A percentile compares a stretch with the other conserved stretches of the same genome.
Conservation (phyloP, 2,888 invertebrate genomes). For the Capitulum mitella region DNA sequence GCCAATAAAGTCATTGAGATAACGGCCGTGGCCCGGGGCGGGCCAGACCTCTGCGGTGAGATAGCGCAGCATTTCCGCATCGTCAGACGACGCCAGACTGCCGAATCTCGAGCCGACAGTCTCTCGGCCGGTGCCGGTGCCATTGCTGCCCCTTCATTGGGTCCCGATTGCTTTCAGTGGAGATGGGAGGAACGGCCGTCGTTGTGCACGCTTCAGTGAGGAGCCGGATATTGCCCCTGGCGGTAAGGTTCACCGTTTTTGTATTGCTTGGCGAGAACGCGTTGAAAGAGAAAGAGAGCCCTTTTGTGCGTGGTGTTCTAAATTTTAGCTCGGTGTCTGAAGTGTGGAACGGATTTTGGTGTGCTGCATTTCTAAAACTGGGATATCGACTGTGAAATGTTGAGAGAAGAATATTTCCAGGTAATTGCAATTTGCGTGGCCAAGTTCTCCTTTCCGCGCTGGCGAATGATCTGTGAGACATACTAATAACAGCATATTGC, state of each 20-base stretch:
- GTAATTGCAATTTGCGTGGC: too few species aligned
- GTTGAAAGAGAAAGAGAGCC: too few species aligned
- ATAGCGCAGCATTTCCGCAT: neutral
- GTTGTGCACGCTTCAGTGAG: neutral
- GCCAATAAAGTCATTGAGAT: conserved; percentile 6
- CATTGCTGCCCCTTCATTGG: conserved; percentile 8
- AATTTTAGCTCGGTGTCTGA: too few species aligned
- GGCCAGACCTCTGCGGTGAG: neutral
- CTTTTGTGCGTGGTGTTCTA: too few species aligned
- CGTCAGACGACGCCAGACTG: neutral
- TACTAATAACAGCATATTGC: too few species aligned
- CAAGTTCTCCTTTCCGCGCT: too few species aligned
- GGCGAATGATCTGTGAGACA: too few species aligned
- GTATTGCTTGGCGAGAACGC: too few species aligned
- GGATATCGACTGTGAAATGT: too few species aligned
- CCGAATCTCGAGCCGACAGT: neutral
- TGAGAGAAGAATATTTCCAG: too few species aligned
- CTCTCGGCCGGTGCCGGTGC: neutral
- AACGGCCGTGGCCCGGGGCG: neutral
- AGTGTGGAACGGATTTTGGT: too few species aligned
- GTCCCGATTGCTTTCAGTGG: neutral
- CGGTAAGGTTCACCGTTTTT: neutral
- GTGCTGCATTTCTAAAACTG: too few species aligned
- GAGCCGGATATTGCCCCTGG: neutral
- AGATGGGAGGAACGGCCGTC: neutral